Evolutionary conservation across 2,888 invertebrate species (phyloP), one percentile per base, ranked within the genome.

Genomic region (Smittia aterrima): DNA sequence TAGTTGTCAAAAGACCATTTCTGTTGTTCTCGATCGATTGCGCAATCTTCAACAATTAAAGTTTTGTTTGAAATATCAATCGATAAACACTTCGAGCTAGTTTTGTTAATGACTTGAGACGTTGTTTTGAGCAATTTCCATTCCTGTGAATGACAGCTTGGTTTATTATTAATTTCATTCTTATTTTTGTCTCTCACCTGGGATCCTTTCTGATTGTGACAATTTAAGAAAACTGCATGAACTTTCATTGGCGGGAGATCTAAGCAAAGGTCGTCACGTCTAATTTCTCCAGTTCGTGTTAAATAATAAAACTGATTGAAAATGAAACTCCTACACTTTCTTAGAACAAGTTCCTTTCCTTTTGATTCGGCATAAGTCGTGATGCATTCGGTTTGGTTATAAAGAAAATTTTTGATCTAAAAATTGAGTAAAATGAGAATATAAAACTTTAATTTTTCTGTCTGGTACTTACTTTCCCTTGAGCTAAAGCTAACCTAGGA

Each of bases 401-500:
- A 4, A 58, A 11, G 1, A 27, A 27, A 32, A 24, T 24, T 67
- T 67, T 24, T 67, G 85, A 97, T 96, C 92, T 96, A 96, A 89
- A 0, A 96, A 93, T 78, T 95, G 94, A 74, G 95, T 95, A 18
- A 97, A 96, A 79, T n/a, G n/a, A n/a, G n/a, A n/a, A n/a, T n/a
- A n/a, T n/a, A 32, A 32, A 32, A 32, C 9, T 32, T 3, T 32
- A 32, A 32, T 9, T 6, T 32, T 9, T 32, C 4, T 32, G 32
- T 3, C 9, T 32, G 3, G 32, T 3, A 32, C 22, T 24, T 20
- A 38, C 11, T 9, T 3, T 2, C 18, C 58, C 58, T 1, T 72
- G 18, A 1, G 53, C 25, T 16, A 7, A 32, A 38, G 32, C 13
- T 54, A 54, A 38, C 20, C 58, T 32, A 38, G 72, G 72, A 38